Evolutionary conservation across 2,888 invertebrate species (phyloP), one percentile per base, ranked within the genome.

Genomic region (Pardosa pseudoannulata): DNA sequence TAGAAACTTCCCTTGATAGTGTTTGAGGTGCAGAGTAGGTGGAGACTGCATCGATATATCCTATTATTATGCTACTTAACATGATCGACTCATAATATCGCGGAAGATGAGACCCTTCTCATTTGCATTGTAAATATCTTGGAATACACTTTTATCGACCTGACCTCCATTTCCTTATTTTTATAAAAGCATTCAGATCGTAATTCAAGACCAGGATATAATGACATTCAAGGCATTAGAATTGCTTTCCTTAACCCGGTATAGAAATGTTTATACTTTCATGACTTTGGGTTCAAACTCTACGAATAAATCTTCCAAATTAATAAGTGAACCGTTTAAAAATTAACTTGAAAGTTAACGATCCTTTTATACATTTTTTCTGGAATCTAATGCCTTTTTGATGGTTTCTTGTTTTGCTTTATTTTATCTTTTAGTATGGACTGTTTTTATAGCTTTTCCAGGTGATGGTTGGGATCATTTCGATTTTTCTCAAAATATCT

Each of bases 101-200:
- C 46, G 46, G 16, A 36, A 36, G 36, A 36, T 13, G 16, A 46
- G 46, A 2, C 46, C 23, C 23, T 23, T 19, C 56, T 78, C 62
- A 78, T 78, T 78, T 78, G 56, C 78, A 78, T 41, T 70, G 41
- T 56, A 78, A 70, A 70, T 78, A 9, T 13, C 5, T n/a, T 31
- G 36, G 19, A 78, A n/a, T 62, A 36, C 50, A 50, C 56, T 74
- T 74, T 56, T 39, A 36, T 74, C 74, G 32, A 32, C 36, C 50
- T 62, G 9, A 32, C 50, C 56, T 56, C 56, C 16, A 9, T 23
- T 56, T 2, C 3, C 5, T 56, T 56, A 23, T 23, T 56, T 56
- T 56, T 56, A 23, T 56, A 23, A 56, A 56, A 56, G 23, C 7
- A 6, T 2, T 56, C 23, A 23, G 11, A 23, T 6, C 16, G 23